Evolutionary conservation across 2,113 vertebrate genomes (phyloP), one percentile per base, ranked within the genome.

Genomic region (Myotis yumanensis): DNA sequence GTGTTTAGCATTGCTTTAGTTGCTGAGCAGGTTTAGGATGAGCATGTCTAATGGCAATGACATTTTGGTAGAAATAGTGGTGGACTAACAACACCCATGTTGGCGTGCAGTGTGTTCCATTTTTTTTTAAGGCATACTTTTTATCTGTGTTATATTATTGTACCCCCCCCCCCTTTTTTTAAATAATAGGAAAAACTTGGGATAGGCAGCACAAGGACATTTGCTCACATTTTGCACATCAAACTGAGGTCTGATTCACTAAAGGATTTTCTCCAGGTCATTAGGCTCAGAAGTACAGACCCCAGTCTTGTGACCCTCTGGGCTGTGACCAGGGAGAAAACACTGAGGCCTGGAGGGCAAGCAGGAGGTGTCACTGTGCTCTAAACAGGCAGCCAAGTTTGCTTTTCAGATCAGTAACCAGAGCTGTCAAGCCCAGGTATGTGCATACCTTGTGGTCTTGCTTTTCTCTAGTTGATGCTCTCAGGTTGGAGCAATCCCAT

Each of bases 371-470:
- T 25, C 25, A 46, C 46, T 68, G 48, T 68, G 57, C 68, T 14
- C n/a, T n/a, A 72, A 90, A 40, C 40, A 32, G 8, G 6, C 23
- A 3, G 35, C 37, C 10, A 0, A 72, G n/a, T 93, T 93, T 93
- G 73, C 94, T 37, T 43, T 93, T 86, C 73, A 30, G 77, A 48
- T 96, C 46, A 59, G 72, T 35, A 18, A 28, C 57, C 15, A 32
- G 80, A 37, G 35, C 30, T 8, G n/a, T 59, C 25, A 85, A 75
- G 69, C 83, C 82, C 18, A 18, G 17, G 46, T 35, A 16, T 54
- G 15, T 43, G 32, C 30, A 1, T 40, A 32, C 43, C 46, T n/a
- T 16, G 54, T 83, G 68, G 46, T 68, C 75, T 80, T 83, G 79
- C 52, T 73, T 94, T 84, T 89, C 69, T 59, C 23, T 25, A 59